Conservation (phyloP, 2,113 vertebrate species). For the Pycnonotus jocosus region DNA sequence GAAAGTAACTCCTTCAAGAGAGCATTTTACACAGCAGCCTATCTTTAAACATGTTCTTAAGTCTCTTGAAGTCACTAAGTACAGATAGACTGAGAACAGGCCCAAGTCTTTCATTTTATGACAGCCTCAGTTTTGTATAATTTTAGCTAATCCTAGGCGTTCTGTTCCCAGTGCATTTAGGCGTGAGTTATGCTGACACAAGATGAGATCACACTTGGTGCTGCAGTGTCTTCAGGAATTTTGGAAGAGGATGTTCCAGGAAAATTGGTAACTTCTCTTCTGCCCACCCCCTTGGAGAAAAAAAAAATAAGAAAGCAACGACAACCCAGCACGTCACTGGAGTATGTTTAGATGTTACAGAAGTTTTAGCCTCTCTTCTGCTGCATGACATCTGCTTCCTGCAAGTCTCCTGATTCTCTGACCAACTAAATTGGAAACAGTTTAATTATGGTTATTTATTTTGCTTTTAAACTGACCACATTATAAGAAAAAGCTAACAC, state of each 20-base stretch:
- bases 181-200: background rate
- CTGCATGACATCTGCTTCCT: constrained; percentile 60
- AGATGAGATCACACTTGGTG: background rate
- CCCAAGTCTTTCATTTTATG: background rate
- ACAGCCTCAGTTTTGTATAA: constrained; percentile 28
- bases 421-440: constrained; percentile 39
- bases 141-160: constrained; percentile 48
- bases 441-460: constrained; percentile 44
- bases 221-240: background rate
- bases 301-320: background rate
- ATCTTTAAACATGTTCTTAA: background rate
- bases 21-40: background rate
- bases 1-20: background rate
- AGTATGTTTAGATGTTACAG: background rate
- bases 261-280: constrained; percentile 53
- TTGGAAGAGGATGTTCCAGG: constrained; percentile 43
- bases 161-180: background rate
- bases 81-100: background rate
- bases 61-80: background rate
- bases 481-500: constrained; percentile 27
- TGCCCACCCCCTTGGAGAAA: background rate
- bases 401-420: constrained; percentile 14
- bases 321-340: background rate
- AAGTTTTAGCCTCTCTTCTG: background rate
- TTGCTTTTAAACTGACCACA: constrained; percentile 55